Base-by-base conservation (phyloP, 2,113 vertebrate genomes). In the Myiopsitta monachus region DNA sequence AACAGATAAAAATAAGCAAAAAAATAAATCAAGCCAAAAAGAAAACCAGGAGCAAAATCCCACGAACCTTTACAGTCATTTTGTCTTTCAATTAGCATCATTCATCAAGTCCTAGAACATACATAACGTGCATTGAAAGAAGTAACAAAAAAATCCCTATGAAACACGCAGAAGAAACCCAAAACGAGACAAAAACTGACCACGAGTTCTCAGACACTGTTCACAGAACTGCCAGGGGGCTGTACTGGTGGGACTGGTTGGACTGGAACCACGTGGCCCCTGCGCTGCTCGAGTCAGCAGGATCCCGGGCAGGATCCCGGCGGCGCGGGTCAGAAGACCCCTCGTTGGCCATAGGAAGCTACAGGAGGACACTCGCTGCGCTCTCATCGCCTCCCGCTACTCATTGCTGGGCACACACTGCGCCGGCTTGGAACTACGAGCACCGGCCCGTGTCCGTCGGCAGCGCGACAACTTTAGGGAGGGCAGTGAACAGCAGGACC, bases 21-120 rank as follows among this genome's bases (percentile, higher is more conserved):
- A 86, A 38, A 38, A n/a, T 0, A 79, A 83, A 83, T 30, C 83
- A 23, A 73, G 85, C 24, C 73, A 51, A 74, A 74, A 91, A 41
- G 88, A 77, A 85, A 93, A 92, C 83, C 83, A 85, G 88, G 81
- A 96, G 86, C 63, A 2, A 95, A 93, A 95, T 73, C 92, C 83
- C 91, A 93, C 22, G 17, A 94, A 91, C 79, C 96, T 97, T 98
- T 97, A 98, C 98, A 97, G 97, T 97, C 96, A 97, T 92, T 95
- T 96, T 90, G 97, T 97, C 96, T 97, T 96, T 97, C 95, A 73
- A 70, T 92, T 94, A 97, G 77, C 90, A 95, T 80, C 87, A 97
- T 95, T 97, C 93, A 93, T 87, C n/a, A 96, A 97, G 96, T 98
- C 96, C 97, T 97, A 95, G 91, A 92, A 97, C 94, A 96, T 97